Base-by-base conservation (phyloP, 2,888 invertebrate genomes). In the Tenthredo distinguenda region DNA sequence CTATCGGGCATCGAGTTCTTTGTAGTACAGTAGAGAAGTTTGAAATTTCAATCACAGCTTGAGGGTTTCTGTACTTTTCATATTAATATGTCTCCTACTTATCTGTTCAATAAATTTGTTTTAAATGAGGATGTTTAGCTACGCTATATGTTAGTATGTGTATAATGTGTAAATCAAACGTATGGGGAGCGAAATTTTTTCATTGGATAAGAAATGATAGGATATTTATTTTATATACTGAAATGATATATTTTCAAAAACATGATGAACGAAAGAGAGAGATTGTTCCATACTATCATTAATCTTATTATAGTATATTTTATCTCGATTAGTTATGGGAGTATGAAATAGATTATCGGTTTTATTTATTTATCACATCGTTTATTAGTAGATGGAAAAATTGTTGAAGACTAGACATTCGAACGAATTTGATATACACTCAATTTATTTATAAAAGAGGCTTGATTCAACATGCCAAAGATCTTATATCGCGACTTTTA, bases 171-270 rank as follows among this genome's bases (percentile, higher is more conserved):
- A 34, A 34, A 26, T 34, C 12, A 31, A 68, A 68, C 15, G 12
- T 68, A 68, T 68, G 68, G 34, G 1, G 18, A 31, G 9, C 18
- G 31, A 68, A 34, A 34, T 18, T 68, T 15, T 34, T 68, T 15
- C 31, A 68, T 34, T 68, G 5, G 12, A 34, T 68, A 34, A 34
- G 10, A 68, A 31, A 68, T 68, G 62, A 55, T 62, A 68, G 9
- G 68, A 68, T 68, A 68, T 68, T 68, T 68, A 68, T 68, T 68
- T 68, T 68, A 7, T 34, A 68, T 68, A 68, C 68, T 68, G 34
- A 68, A 34, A 68, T 18, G 34, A 68, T 12, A 34, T 68, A 34
- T 68, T 34, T 68, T 68, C 68, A 34, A 68, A 31, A 68, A 68
- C 15, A 34, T 34, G 34, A 68, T 7, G 1, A 68, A 68, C 1